Percentiles rank a stretch among this genome's conserved stretches.
Conservation (phyloP, 2,113 vertebrate species). For the Daphoenositta chrysoptera region DNA sequence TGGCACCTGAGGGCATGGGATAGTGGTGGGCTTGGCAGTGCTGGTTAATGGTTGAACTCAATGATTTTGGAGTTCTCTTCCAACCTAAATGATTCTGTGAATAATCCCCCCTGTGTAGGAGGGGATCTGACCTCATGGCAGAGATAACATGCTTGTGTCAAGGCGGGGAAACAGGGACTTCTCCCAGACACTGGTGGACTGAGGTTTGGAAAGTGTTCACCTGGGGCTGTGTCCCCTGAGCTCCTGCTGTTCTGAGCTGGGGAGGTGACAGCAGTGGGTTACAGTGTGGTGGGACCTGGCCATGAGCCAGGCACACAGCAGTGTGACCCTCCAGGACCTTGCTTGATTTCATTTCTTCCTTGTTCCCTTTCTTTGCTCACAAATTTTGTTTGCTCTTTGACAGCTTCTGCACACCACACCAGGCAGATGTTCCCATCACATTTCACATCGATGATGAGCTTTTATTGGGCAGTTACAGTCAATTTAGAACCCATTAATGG, state of each 20-base stretch:
- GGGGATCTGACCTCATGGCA: neutral
- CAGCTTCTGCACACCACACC: neutral
- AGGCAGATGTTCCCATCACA: neutral
- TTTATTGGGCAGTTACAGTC: conserved; percentile 9
- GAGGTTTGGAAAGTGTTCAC: neutral
- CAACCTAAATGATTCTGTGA: neutral
- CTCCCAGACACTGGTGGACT: neutral
- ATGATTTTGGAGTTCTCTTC: neutral
- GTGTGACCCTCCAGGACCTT: neutral
- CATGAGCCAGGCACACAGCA: too few species aligned
- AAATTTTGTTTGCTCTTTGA: neutral
- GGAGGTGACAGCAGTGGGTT: neutral
- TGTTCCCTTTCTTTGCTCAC: neutral
- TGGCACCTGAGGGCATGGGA: neutral
- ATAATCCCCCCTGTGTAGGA: neutral
- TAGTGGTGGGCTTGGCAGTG: neutral
- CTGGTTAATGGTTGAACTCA: neutral
- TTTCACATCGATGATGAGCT: neutral
- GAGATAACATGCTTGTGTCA: rapidly evolving
- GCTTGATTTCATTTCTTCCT: neutral
- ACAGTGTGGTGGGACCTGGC: neutral
- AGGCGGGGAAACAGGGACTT: neutral
- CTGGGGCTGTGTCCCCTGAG: neutral
- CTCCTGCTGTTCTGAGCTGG: neutral
- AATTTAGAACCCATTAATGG: conserved; percentile 36